phyloP scores from a whole-genome alignment of 2,113 vertebrate genomes.

The Pipra filicauda region DNA sequence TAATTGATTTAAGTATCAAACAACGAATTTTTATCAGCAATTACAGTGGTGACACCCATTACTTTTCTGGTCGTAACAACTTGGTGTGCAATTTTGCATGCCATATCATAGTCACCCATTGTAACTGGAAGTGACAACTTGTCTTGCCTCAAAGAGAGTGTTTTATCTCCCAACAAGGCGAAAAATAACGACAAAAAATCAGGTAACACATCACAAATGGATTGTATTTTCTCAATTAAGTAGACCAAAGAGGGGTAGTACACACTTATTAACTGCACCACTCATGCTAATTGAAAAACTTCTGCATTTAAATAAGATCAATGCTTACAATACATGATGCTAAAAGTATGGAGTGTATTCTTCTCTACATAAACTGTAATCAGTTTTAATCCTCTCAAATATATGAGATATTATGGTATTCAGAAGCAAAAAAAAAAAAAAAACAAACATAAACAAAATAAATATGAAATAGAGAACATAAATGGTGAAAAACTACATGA shows the following conservation, averaged over 20 bases:
- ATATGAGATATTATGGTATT: accelerated
- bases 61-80: slow-evolving; percentile 38
- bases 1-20: slow-evolving; percentile 67
- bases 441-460: not conserved
- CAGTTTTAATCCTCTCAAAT: not conserved
- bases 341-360: not conserved
- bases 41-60: slow-evolving; percentile 47
- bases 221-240: not conserved
- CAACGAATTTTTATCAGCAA: slow-evolving; percentile 49
- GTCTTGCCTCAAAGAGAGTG: slow-evolving; percentile 28
- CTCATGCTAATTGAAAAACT: not conserved
- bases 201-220: not conserved
- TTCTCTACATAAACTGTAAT: not conserved
- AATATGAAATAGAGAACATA: not conserved
- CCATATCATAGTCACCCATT: slow-evolving; percentile 20
- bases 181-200: slow-evolving; percentile 37
- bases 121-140: slow-evolving; percentile 67
- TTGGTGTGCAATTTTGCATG: slow-evolving; percentile 49
- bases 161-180: slow-evolving; percentile 17
- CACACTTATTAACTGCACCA: not conserved
- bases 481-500: not conserved
- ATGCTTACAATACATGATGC: not conserved
- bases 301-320: not conserved
- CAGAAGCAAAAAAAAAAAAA: not conserved
- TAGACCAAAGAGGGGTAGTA: not conserved